phyloP scores from a whole-genome alignment of 1,140 invertebrate species.

The Temnothorax nylanderi region DNA sequence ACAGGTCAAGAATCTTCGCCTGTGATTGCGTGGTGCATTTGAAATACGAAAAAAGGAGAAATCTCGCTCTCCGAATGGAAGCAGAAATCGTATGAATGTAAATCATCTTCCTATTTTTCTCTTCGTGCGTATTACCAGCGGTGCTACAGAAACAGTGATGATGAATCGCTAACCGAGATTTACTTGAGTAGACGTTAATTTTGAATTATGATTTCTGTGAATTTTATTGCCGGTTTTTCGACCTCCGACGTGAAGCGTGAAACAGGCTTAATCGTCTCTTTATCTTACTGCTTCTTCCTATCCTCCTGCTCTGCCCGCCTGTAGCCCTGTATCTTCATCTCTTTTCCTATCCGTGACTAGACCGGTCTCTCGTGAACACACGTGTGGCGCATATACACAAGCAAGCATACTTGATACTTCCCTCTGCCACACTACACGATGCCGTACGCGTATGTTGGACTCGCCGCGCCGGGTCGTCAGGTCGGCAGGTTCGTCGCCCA shows the following conservation, averaged over 20 bases:
- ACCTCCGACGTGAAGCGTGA: neutral
- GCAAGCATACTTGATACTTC: slow-evolving; percentile 19
- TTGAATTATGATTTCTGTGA: slow-evolving; percentile 31
- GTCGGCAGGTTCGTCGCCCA: slow-evolving; percentile 46
- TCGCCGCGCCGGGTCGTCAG: slow-evolving; percentile 44
- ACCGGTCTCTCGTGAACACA: slow-evolving; percentile 41
- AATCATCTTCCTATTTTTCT: neutral
- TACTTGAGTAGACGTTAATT: neutral
- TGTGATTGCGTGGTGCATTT: neutral
- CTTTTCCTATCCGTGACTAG: slow-evolving; percentile 30
- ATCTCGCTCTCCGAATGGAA: neutral
- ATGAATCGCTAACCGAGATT: neutral
- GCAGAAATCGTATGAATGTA: neutral
- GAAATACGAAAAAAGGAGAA: neutral
- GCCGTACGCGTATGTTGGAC: slow-evolving; percentile 27
- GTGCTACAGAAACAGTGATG: neutral
- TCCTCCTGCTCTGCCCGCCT: neutral
- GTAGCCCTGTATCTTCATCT: neutral
- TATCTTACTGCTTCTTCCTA: slow-evolving; percentile 44
- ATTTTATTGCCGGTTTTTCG: slow-evolving; percentile 12
- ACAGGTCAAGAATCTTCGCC: neutral
- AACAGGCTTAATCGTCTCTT: slow-evolving; percentile 61
- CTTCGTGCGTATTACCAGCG: neutral
- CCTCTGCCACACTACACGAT: neutral
- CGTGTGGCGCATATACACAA: neutral